Conservation (phyloP, 2,797 vertebrate genomes). For the Muraenolepis orangiensis region DNA sequence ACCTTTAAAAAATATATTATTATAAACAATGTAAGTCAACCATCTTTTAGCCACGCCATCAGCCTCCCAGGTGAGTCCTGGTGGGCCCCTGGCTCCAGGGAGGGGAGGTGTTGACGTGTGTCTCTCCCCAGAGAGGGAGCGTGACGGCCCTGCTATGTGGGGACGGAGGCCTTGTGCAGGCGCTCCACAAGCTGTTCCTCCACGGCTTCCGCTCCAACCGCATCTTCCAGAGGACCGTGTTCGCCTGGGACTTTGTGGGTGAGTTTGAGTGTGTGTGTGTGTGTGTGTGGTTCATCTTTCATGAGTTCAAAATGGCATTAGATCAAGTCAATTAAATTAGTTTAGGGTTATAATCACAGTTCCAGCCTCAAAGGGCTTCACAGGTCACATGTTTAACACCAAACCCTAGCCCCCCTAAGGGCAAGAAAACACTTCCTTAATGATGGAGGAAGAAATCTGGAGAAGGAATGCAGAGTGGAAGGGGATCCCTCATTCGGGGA, state of each 20-base stretch:
- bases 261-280: slow-evolving; percentile 42
- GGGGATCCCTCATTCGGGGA: too few species aligned
- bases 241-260: slow-evolving; percentile 99
- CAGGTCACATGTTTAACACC: too few species aligned
- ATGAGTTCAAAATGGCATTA: not conserved
- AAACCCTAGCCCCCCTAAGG: too few species aligned
- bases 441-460: too few species aligned
- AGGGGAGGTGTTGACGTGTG: not conserved
- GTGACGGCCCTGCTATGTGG: slow-evolving; percentile 91
- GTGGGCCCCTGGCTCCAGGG: too few species aligned
- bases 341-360: too few species aligned
- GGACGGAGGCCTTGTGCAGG: slow-evolving; percentile 87
- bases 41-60: not conserved
- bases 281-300: not conserved
- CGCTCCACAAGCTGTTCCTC: slow-evolving; percentile 93
- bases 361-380: too few species aligned
- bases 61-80: not conserved
- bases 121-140: slow-evolving; percentile 82
- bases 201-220: slow-evolving; percentile 88
- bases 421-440: too few species aligned
- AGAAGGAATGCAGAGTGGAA: too few species aligned
- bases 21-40: not conserved
- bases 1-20: too few species aligned
- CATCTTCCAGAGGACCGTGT: slow-evolving; percentile 94
- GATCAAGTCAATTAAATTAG: too few species aligned